Evolutionary conservation across 1,140 invertebrate species (phyloP), one percentile per base, ranked within the genome.

Genomic region (Cepaea nemoralis): DNA sequence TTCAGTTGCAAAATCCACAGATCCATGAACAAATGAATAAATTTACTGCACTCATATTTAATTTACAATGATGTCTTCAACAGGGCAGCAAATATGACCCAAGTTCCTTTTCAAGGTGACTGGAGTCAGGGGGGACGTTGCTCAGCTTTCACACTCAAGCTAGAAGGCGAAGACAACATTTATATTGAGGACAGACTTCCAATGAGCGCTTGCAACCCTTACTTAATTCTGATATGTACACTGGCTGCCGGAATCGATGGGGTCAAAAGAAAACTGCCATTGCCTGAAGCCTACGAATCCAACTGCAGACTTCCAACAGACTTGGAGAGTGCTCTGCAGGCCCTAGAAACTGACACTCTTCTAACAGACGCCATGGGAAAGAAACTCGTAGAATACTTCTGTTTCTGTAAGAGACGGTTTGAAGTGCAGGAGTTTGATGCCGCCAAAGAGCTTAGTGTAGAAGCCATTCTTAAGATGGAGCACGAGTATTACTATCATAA

Each of bases 171-270:
- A 27, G 37, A 69, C 16, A 73, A 70, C 33, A 83, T 84, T 6
- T 87, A 85, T 77, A 24, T 85, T 16, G 85, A 86, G 70, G 84
- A 82, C 69, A 80, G 86, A 1, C 63, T 87, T 22, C 80, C 82
- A 14, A 81, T 76, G 37, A 76, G 83, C 37, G 81, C 81, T 35
- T 82, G 71, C 69, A 86, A 85, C 69, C 84, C 86, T 0, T 86
- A 87, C 82, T 78, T 87, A n/a, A 78, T 70, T 33, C 39, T 85
- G 1, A 83, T 84, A 16, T 80, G 83, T 16, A 86, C 83, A 22
- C 59, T 87, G 19, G 83, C 83, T 48, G 85, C 86, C 0, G 85
- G 84, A 19, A 50, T 87, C 71, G 85, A 86, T 67, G 85, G 86
- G 37, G 76, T 86, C 31, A 48, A 78, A 42, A 80, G 81, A 40